Percentiles rank a stretch among this genome's conserved stretches.
These are phyloP conservation scores for Stenopsyche tienmushanensis DNA, from an alignment of 1,140 invertebrate species.

Conservation along the genomic window DNA sequence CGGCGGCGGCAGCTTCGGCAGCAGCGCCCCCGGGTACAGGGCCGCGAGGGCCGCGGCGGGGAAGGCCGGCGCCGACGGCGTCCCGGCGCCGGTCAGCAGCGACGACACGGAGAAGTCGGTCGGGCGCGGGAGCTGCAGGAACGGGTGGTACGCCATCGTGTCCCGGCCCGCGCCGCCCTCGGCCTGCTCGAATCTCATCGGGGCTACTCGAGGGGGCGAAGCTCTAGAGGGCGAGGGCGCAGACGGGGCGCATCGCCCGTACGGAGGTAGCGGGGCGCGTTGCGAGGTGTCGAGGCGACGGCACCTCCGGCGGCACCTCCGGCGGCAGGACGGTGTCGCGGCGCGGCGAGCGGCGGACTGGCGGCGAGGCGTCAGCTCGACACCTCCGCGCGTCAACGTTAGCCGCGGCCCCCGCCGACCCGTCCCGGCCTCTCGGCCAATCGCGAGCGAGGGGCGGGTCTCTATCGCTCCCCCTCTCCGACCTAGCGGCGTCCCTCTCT, in stretches of 20 bases:
- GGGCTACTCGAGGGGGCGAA: too few species aligned
- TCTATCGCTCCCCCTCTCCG: constrained; percentile 48
- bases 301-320: not conserved
- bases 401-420: constrained; percentile 55
- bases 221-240: not conserved
- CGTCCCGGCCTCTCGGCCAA: constrained; percentile 46
- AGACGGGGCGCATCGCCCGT: too few species aligned
- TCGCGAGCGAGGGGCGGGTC: constrained; percentile 48
- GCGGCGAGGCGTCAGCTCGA: constrained; percentile 44
- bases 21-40: constrained; percentile 51
- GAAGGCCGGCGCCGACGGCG: constrained; percentile 60
- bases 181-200: constrained; percentile 58
- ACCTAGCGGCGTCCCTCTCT: constrained; percentile 36
- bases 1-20: constrained; percentile 49
- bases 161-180: constrained; percentile 60
- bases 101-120: constrained; percentile 92
- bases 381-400: constrained; percentile 48
- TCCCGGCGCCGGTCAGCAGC: constrained; percentile 65
- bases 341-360: constrained; percentile 50
- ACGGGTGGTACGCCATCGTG: constrained; percentile 69
- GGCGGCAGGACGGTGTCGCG: constrained; percentile 12
- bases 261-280: not conserved
- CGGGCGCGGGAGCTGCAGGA: constrained; percentile 72
- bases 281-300: not conserved
- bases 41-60: constrained; percentile 64